A percentile compares a stretch with the other conserved stretches of the same genome.
phyloP scores from a whole-genome alignment of 2,797 vertebrate species.

The Amblyraja radiata region DNA sequence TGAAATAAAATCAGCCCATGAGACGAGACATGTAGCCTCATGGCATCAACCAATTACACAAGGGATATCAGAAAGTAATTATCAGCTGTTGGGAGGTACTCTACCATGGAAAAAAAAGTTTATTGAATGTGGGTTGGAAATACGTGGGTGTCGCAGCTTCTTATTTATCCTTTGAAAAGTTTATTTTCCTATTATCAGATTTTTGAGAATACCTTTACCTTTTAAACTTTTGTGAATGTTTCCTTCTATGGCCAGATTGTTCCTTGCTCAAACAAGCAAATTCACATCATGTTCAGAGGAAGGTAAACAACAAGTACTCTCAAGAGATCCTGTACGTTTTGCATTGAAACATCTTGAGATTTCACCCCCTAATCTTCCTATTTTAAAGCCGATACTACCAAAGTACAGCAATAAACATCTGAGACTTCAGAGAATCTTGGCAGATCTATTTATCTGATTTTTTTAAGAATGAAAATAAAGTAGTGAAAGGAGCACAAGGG shows the following conservation, averaged over 20 bases:
- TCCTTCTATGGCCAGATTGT: not conserved
- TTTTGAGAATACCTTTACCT: not conserved
- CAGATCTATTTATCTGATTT: too few relatives aligned
- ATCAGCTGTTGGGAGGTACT: not conserved
- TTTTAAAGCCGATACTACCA: too few relatives aligned
- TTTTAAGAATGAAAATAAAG: not conserved
- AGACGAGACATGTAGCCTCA: not conserved
- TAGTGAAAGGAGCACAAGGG: not conserved
- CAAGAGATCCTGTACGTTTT: not conserved
- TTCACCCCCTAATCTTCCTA: not conserved
- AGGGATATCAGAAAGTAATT: not conserved
- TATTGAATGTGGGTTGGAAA: not conserved
- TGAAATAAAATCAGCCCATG: constrained; percentile 30
- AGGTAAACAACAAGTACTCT: not conserved
- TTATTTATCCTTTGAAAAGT: not conserved
- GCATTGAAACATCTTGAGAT: not conserved
- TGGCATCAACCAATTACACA: constrained; percentile 16
- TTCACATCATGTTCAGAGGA: not conserved
- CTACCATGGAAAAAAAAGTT: not conserved
- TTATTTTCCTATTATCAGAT: not conserved
- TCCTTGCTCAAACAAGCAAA: constrained; percentile 19
- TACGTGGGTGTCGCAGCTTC: not conserved
- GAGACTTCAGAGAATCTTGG: too few relatives aligned
- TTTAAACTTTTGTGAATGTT: not conserved
- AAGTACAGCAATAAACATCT: not conserved